Percentiles rank a stretch among this genome's conserved stretches.
Conservation (phyloP, 2,113 vertebrate genomes). For the Cervus canadensis region DNA sequence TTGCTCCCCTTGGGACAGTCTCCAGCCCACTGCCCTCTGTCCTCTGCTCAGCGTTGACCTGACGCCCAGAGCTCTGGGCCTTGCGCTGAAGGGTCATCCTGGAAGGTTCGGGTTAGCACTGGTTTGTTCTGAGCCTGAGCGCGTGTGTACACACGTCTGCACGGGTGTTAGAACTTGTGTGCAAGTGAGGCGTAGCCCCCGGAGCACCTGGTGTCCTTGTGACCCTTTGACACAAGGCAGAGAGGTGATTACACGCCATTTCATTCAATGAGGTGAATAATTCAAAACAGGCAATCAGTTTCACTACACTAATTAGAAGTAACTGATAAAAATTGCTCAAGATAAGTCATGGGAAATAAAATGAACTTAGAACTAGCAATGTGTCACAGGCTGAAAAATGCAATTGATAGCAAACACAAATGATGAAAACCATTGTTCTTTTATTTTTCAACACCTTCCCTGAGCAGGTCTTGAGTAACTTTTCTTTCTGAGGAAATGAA, state of each 20-base stretch:
- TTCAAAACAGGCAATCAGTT: neutral
- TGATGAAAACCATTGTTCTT: neutral
- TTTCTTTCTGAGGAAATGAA: slow-evolving; percentile 17
- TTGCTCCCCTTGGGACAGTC: neutral
- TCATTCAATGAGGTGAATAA: neutral
- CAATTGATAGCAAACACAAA: neutral
- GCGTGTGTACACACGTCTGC: rapidly evolving
- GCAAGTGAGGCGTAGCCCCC: neutral
- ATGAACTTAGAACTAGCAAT: neutral
- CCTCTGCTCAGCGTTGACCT: neutral
- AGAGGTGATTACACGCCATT: neutral
- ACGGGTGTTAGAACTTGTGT: neutral
- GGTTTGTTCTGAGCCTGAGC: neutral
- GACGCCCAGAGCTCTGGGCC: neutral
- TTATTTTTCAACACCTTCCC: neutral
- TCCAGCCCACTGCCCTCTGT: neutral
- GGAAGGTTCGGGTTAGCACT: neutral
- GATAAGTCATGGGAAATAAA: neutral
- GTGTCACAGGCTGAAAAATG: neutral
- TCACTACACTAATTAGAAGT: neutral
- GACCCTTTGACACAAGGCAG: neutral
- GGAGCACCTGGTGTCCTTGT: neutral
- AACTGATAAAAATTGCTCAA: neutral
- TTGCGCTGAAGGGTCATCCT: rapidly evolving
- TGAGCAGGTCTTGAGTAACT: neutral